These are phyloP conservation scores for Esox niger DNA, from an alignment of 2,113 vertebrate genomes.

Conservation along the genomic window DNA sequence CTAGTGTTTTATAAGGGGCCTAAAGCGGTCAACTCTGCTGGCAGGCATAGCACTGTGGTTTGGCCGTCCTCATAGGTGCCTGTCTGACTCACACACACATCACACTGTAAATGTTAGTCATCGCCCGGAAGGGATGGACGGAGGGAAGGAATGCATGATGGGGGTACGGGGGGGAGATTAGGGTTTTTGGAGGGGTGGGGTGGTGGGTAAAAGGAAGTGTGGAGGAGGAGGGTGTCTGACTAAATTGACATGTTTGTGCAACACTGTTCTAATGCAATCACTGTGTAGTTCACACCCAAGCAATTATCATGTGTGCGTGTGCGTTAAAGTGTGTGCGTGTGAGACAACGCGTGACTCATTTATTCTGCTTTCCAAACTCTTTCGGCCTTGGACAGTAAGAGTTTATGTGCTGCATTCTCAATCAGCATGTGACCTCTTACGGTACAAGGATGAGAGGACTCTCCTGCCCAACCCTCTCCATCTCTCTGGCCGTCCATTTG, in stretches of 20 bases:
- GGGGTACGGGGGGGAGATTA: no score
- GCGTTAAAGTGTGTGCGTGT: no score
- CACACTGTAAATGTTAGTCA: conserved; percentile 60
- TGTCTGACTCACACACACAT: conserved; percentile 39
- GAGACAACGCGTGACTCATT: no score
- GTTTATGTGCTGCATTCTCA: conserved; percentile 73
- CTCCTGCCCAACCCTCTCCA: conserved; percentile 13
- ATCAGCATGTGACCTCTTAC: conserved; percentile 72
- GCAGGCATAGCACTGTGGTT: conserved; percentile 53
- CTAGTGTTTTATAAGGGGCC: conserved; percentile 36
- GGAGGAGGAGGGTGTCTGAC: no score
- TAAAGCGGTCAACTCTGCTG: conserved; percentile 40
- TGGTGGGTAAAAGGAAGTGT: neutral
- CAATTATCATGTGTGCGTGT: neutral
- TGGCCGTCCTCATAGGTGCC: conserved; percentile 58
- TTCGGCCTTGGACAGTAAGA: conserved; percentile 75
- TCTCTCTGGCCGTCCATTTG: neutral
- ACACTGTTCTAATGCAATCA: no score
- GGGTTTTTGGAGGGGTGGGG: neutral
- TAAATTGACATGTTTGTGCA: no score
- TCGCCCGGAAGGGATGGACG: neutral
- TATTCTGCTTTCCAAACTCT: no score
- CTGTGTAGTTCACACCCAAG: no score
- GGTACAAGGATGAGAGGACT: conserved; percentile 63
- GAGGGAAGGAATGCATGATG: neutral